phyloP scores from a whole-genome alignment of 2,113 vertebrate species.

The Neomonachus schauinslandi region DNA sequence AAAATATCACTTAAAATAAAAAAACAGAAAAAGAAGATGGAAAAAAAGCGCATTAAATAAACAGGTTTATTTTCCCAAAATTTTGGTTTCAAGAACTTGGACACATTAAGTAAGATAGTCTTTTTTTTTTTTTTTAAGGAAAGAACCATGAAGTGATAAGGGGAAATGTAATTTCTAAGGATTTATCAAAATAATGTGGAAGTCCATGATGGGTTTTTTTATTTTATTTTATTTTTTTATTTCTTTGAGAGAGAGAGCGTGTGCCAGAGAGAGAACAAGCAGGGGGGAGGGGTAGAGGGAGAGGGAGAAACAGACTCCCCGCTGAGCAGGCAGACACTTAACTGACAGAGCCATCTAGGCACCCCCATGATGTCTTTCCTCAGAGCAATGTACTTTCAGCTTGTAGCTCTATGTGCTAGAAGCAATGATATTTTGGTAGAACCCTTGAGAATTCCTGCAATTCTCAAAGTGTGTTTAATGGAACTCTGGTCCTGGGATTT shows the following conservation, averaged over 20 bases:
- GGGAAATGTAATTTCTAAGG: constrained; percentile 7
- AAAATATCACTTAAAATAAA: constrained; percentile 29
- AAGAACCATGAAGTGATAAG: neutral
- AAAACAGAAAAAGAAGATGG: neutral
- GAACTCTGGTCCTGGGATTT: neutral
- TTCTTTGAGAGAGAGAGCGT: too few relatives aligned
- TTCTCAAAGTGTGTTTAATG: neutral
- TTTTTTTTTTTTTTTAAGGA: neutral
- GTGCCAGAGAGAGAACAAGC: too few relatives aligned
- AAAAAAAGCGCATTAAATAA: neutral
- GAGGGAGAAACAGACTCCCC: too few relatives aligned
- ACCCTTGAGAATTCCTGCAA: neutral
- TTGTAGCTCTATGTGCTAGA: neutral
- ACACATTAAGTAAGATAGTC: neutral
- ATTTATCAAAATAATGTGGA: neutral
- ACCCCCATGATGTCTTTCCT: neutral
- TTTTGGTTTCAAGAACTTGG: constrained; percentile 20
- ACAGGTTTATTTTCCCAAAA: neutral
- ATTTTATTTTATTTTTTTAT: too few relatives aligned
- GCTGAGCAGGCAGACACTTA: too few relatives aligned
- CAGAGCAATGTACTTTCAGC: neutral
- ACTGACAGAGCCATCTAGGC: too few relatives aligned
- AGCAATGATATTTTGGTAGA: neutral
- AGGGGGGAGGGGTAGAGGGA: too few relatives aligned
- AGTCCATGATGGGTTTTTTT: neutral